Base-by-base conservation (phyloP, 2,797 vertebrate genomes). In the Heteromormyrus szaboi region DNA sequence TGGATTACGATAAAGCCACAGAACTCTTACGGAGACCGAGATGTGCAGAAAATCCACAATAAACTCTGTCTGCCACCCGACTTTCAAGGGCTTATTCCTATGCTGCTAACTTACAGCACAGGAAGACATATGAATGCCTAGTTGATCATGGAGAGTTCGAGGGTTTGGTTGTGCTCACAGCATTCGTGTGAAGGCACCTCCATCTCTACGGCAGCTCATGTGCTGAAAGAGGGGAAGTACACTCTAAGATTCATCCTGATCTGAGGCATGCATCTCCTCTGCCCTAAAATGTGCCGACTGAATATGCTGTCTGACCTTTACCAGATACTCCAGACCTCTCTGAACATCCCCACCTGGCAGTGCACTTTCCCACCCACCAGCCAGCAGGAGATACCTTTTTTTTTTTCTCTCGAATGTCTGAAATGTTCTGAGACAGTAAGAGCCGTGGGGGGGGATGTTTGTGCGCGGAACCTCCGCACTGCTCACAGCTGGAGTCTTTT, bases 1-100 rank as follows among this genome's bases (percentile, higher is more conserved):
- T 84, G 90, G 92, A 95, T 95, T 93, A 94, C 92, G 87, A 62
- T 62, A 92, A 91, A 89, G 17, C 79, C 72, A 89, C 79, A 72
- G 93, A 91, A 89, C 88, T 56, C 51, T 87, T 89, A 90, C 89
- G 87, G 4, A 14, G 65, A 88, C 85, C 46, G 79, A 89, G 87
- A 90, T 84, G 44, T 25, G 88, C 51, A 14, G 88, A 44, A 46
- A 79, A 41, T 79, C 72, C 72, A 19, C 72, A 46, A 79, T 9
- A 79, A 91, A 89, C 89, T 90, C 56, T 17, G 85, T 44, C 53
- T 44, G 29, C 88, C 88, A 37, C 76, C 62, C 29, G 29, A 33
- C 29, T 72, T 33, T 37, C 65, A n/a, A 79, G 17, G 17, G 5
- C 41, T 72, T 6, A 62, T 62, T 25, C 22, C 3, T 37, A 72